Evolutionary conservation across 2,113 vertebrate genomes (phyloP).

Genomic region (Mesembrinibis cayennensis): DNA sequence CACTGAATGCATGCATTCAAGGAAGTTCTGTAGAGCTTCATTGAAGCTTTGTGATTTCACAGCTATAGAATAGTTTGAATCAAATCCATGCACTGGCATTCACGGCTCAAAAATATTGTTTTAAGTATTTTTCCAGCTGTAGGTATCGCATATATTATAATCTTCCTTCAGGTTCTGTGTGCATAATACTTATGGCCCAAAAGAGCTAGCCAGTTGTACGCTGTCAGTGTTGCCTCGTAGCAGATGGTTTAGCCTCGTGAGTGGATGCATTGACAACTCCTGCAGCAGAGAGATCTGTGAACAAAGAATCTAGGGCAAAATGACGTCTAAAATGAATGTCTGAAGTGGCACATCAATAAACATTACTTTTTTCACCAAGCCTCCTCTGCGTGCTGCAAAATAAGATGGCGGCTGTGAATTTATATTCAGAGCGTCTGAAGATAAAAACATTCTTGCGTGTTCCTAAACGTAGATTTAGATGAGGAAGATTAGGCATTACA

Average conservation of each 20-base stretch:
- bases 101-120: background rate
- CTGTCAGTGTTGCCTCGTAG: background rate
- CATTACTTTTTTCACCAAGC: background rate
- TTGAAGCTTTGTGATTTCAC: background rate
- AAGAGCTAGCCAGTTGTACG: background rate
- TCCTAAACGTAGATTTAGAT: background rate
- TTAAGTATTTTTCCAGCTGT: background rate
- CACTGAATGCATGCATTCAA: background rate
- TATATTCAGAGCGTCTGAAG: background rate
- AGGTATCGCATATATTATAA: background rate
- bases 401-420: background rate
- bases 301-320: slow-evolving; percentile 19
- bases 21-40: background rate
- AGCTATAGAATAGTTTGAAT: background rate
- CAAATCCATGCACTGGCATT: background rate
- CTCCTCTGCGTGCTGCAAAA: background rate
- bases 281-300: slow-evolving; percentile 21
- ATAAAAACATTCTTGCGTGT: background rate
- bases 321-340: background rate
- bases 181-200: slow-evolving; percentile 10
- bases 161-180: background rate
- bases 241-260: background rate
- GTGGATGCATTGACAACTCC: background rate
- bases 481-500: background rate
- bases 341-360: slow-evolving; percentile 14